Evolutionary conservation across 2,113 vertebrate species (phyloP).

Genomic region (Plectropomus leopardus): DNA sequence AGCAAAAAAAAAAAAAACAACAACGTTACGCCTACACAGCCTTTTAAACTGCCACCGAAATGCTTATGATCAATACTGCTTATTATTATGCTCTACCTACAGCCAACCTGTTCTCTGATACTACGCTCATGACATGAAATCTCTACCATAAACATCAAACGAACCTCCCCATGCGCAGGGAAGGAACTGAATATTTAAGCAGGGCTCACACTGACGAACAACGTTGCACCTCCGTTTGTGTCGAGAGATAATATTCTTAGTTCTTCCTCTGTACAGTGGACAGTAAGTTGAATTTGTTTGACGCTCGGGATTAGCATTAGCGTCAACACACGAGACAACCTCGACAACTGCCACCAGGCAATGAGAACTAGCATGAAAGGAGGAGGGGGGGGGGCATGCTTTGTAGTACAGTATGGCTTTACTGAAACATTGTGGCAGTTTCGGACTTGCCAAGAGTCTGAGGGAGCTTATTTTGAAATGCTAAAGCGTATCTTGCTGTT

Average conservation of each 20-base stretch:
- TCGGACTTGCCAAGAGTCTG: conserved; percentile 51
- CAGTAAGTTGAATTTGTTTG: conserved; percentile 74
- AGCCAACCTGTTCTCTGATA: conserved; percentile 43
- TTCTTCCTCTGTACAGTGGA: conserved; percentile 69
- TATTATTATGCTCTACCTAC: conserved; percentile 47
- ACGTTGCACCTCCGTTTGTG: conserved; percentile 64
- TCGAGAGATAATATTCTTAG: conserved; percentile 74
- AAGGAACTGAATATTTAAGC: conserved; percentile 63
- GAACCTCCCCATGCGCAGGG: conserved; percentile 27
- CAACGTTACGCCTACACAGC: background rate
- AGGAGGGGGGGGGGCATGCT: background rate
- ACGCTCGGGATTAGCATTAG: conserved; percentile 78
- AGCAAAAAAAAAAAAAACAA: conserved; percentile 27
- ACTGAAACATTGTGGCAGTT: conserved; percentile 43
- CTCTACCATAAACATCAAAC: conserved; percentile 65
- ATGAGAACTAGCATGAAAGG: conserved; percentile 37
- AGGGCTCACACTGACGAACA: conserved; percentile 64
- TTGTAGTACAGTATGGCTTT: conserved; percentile 43
- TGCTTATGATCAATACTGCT: conserved; percentile 40
- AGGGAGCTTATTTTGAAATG: conserved; percentile 60
- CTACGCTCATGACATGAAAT: conserved; percentile 60
- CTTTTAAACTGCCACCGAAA: conserved; percentile 32
- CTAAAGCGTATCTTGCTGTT: conserved; percentile 47
- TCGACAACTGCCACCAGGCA: conserved; percentile 54
- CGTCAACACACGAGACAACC: conserved; percentile 71